Evolutionary conservation across 2,797 vertebrate species (phyloP).

Genomic region (Enteromius fasciolatus): DNA sequence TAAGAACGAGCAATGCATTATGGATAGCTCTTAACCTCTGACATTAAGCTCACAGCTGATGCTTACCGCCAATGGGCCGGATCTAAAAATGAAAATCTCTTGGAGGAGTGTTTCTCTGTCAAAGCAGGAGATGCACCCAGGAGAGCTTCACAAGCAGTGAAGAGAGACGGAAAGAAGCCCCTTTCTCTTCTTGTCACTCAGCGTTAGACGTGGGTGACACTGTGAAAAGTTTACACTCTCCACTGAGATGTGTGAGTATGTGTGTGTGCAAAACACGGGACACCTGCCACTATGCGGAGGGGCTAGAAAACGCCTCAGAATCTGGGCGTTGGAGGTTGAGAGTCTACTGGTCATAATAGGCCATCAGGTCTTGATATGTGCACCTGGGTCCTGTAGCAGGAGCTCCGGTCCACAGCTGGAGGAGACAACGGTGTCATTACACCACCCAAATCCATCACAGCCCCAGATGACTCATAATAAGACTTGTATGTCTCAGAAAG

Average conservation of each 20-base stretch:
- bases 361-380: constrained; percentile 45
- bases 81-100: constrained; percentile 25
- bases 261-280: constrained; percentile 24
- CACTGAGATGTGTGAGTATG: constrained; percentile 8
- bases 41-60: constrained; percentile 20
- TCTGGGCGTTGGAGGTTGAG: neutral
- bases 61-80: neutral
- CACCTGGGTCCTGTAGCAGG: constrained; percentile 49
- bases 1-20: neutral
- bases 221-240: constrained; percentile 25
- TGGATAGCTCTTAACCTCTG: constrained; percentile 13
- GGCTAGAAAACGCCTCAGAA: neutral
- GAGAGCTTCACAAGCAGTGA: constrained; percentile 39
- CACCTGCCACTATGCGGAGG: neutral
- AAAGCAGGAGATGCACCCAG: constrained; percentile 38
- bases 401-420: constrained; percentile 56
- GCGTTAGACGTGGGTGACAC: constrained; percentile 34
- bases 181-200: constrained; percentile 43
- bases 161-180: constrained; percentile 43
- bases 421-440: constrained; percentile 47
- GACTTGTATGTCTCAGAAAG: constrained; percentile 23
- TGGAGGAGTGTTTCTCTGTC: constrained; percentile 50
- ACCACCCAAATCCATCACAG: constrained; percentile 45
- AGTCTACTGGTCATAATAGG: constrained; percentile 38
- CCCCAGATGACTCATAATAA: constrained; percentile 36